Percentiles rank a stretch among this genome's conserved stretches.
Conservation (phyloP, 2,888 invertebrate genomes). For the Xanthorhoe spadicearia region DNA sequence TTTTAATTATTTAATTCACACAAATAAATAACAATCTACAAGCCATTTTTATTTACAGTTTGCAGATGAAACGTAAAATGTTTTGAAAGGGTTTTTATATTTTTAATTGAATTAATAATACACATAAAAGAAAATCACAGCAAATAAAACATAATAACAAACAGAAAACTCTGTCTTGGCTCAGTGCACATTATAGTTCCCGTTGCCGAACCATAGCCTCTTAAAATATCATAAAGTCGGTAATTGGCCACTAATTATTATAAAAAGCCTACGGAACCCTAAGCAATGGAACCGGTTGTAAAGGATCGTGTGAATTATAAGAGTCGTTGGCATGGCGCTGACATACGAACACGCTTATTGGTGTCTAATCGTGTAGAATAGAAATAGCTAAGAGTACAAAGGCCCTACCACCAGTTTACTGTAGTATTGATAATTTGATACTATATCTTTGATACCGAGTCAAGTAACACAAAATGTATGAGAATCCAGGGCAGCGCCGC, state of each 20-base stretch:
- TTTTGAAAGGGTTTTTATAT: too few relatives aligned
- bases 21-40: too few relatives aligned
- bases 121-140: neutral
- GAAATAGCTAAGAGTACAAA: neutral
- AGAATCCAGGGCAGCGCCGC: too few relatives aligned
- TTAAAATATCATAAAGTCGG: constrained; percentile 6
- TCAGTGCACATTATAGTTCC: neutral
- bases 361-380: neutral
- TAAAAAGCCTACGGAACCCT: constrained; percentile 45
- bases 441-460: too few relatives aligned
- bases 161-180: neutral
- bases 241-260: constrained; percentile 1
- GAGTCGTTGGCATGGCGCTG: constrained; percentile 28
- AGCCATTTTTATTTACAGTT: too few relatives aligned
- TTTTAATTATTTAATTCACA: too few relatives aligned
- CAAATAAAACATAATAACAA: neutral
- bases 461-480: too few relatives aligned
- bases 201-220: neutral
- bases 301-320: constrained; percentile 71
- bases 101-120: neutral
- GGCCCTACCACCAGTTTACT: too few relatives aligned
- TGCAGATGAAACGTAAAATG: too few relatives aligned
- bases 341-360: constrained; percentile 8
- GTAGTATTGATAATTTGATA: too few relatives aligned
- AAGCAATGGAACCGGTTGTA: constrained; percentile 62